A percentile compares a stretch with the other conserved stretches of the same genome.
phyloP scores from a whole-genome alignment of 2,113 vertebrate genomes.

The Willisornis vidua region DNA sequence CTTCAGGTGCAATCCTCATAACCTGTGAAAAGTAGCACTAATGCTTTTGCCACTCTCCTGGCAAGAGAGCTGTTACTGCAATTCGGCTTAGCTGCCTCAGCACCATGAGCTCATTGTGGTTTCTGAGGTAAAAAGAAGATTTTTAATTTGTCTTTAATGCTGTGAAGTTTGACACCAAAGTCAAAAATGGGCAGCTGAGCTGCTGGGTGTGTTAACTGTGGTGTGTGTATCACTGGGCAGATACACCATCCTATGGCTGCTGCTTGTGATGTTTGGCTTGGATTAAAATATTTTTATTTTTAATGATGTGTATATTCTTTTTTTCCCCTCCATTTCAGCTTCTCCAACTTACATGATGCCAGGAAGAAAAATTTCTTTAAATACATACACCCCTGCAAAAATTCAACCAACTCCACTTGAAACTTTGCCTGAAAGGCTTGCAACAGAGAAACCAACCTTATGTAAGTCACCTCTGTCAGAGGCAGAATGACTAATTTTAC shows the following conservation, averaged over 20 bases:
- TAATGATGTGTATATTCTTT: not conserved
- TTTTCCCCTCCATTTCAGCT: constrained; percentile 22
- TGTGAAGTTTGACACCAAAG: not conserved
- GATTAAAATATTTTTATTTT: not conserved
- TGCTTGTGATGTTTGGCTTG: not conserved
- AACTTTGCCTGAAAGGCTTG: constrained; percentile 65
- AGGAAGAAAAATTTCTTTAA: constrained; percentile 81
- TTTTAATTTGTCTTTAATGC: not conserved
- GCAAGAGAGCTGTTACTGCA: not conserved
- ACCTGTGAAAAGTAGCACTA: not conserved
- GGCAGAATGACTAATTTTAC: not conserved
- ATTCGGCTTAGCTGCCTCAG: not conserved
- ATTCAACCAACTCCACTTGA: constrained; percentile 82
- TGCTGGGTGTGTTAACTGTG: not conserved
- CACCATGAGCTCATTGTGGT: not conserved
- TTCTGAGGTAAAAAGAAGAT: not conserved
- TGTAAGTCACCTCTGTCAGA: constrained; percentile 40
- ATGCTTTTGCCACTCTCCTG: not conserved
- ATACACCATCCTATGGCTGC: not conserved
- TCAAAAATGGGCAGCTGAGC: not conserved
- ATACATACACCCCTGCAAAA: constrained; percentile 86
- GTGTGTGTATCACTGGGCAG: not conserved
- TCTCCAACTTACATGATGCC: constrained; percentile 62
- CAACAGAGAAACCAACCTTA: constrained; percentile 59
- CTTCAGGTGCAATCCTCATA: not conserved